Conservation (phyloP, 2,888 invertebrate genomes). For the Anoncus sp. region DNA sequence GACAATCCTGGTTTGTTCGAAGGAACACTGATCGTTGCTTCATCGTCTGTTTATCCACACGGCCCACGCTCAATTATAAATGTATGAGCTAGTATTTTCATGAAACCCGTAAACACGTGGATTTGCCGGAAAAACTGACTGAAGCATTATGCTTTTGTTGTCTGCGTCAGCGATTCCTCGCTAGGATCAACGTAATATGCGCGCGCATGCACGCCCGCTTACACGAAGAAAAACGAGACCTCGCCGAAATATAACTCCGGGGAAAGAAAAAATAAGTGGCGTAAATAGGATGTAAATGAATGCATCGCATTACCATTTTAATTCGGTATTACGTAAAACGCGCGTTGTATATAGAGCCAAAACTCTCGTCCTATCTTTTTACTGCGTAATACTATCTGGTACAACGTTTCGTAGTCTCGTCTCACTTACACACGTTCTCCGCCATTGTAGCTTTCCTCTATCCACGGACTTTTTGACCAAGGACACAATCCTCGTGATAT, state of each 20-base stretch:
- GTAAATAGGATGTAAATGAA: slow-evolving; percentile 74
- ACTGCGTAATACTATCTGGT: slow-evolving; percentile 6
- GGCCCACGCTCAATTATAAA: neutral
- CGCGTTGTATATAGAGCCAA: slow-evolving; percentile 22
- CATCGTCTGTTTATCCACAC: neutral
- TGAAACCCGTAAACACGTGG: slow-evolving; percentile 8
- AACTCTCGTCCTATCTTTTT: slow-evolving; percentile 16
- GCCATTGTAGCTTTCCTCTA: neutral
- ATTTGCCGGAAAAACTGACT: slow-evolving; percentile 1
- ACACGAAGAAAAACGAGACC: slow-evolving; percentile 27
- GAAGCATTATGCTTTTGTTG: slow-evolving; percentile 8
- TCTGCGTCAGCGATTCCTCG: neutral
- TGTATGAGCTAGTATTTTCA: slow-evolving; percentile 4
- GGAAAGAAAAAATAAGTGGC: slow-evolving; percentile 59
- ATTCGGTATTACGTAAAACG: slow-evolving; percentile 69
- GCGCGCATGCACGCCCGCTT: neutral
- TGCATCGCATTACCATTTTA: slow-evolving; percentile 76
- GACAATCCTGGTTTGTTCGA: no score
- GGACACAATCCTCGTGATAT: neutral
- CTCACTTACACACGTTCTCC: slow-evolving; percentile 5
- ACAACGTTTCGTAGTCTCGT: neutral
- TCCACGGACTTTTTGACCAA: neutral
- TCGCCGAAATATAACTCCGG: slow-evolving; percentile 52
- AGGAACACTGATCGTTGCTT: no score
- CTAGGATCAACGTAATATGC: slow-evolving; percentile 2